These are phyloP conservation scores for Drosophila sucinea DNA, from an alignment of 1,140 invertebrate genomes.

Conservation along the genomic window DNA sequence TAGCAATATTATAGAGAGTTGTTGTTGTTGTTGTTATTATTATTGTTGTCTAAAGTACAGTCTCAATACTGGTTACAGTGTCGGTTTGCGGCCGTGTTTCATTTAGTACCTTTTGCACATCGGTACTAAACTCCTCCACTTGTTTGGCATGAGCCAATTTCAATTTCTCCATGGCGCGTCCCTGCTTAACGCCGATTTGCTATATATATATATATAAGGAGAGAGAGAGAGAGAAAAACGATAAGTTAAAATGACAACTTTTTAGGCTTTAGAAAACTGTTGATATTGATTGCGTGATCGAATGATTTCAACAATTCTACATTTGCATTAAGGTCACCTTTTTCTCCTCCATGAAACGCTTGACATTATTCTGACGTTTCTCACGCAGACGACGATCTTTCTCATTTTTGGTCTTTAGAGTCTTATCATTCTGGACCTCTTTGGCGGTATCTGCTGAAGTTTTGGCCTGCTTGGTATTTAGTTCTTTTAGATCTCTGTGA, in stretches of 20 bases:
- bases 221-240: not conserved
- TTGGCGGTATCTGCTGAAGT: constrained; percentile 98
- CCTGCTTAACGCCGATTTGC: constrained; percentile 93
- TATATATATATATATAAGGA: constrained; percentile 48
- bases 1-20: too few relatives aligned
- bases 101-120: constrained; percentile 92
- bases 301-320: not conserved
- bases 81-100: constrained; percentile 69
- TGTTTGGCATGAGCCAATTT: constrained; percentile 96
- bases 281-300: too few relatives aligned
- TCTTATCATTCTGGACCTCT: constrained; percentile 97
- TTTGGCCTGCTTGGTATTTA: constrained; percentile 97
- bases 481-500: constrained; percentile 95
- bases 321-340: constrained; percentile 85
- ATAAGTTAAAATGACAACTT: too few relatives aligned
- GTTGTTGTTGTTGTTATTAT: constrained; percentile 20
- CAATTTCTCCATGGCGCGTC: constrained; percentile 96
- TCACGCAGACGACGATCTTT: constrained; percentile 96
- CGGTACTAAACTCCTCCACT: constrained; percentile 93
- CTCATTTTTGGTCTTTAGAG: constrained; percentile 98
- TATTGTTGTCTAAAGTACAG: constrained; percentile 76
- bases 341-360: constrained; percentile 99
- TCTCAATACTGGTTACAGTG: constrained; percentile 83
- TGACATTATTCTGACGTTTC: constrained; percentile 99
- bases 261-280: too few relatives aligned